phyloP scores from a whole-genome alignment of 2,797 vertebrate genomes.

The Pipistrellus nathusii region DNA sequence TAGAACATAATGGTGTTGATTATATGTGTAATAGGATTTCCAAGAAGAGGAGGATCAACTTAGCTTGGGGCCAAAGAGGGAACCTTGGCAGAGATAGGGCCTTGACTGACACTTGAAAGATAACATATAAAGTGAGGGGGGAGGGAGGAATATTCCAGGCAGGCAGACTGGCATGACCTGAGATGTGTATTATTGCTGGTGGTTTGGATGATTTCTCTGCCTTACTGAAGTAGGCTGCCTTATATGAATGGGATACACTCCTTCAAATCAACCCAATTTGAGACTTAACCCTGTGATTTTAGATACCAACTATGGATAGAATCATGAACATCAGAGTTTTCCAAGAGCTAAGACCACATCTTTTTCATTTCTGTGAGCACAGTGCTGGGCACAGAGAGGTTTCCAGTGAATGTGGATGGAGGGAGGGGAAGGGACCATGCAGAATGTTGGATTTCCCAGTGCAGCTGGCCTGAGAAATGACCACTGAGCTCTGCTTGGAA shows the following conservation, averaged over 20 bases:
- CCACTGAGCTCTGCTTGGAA: not conserved
- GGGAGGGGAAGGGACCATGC: not conserved
- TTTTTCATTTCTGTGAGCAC: not conserved
- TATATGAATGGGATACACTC: not conserved
- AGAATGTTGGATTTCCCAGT: not conserved
- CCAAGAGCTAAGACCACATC: not conserved
- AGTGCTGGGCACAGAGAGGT: not conserved
- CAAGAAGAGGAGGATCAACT: not conserved
- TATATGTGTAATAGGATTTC: not conserved
- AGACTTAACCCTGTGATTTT: not conserved
- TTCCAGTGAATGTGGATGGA: not conserved
- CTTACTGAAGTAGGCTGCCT: not conserved
- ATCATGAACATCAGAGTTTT: not conserved
- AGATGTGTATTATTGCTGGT: fast-evolving
- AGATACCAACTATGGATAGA: not conserved
- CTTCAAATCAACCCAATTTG: not conserved
- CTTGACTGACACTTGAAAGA: not conserved
- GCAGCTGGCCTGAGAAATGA: not conserved
- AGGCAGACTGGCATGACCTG: not conserved
- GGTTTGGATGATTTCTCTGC: not conserved
- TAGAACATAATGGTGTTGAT: not conserved
- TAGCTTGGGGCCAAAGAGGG: not conserved
- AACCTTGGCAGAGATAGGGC: not conserved
- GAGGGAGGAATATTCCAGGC: not conserved
- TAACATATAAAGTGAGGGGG: not conserved